Percentiles rank a stretch among this genome's conserved stretches.
Evolutionary conservation across 2,797 vertebrate genomes (phyloP).

Genomic region (Mycteria americana): DNA sequence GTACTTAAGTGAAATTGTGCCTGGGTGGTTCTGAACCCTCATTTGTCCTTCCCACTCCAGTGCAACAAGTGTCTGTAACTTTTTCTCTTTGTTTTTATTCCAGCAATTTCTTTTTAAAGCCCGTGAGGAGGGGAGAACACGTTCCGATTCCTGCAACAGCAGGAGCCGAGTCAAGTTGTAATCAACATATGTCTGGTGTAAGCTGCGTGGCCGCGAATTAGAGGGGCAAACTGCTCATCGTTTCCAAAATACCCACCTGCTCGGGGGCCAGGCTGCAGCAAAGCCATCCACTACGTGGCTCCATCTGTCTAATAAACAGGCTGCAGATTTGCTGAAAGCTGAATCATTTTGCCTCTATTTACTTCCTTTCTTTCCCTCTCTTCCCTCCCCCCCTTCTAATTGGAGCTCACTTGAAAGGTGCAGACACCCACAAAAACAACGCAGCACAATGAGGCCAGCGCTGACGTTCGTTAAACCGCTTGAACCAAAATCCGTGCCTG

Average conservation of each 20-base stretch:
- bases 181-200: slow-evolving; percentile 57
- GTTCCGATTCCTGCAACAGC: slow-evolving; percentile 41
- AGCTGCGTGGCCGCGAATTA: slow-evolving; percentile 4
- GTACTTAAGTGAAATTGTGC: slow-evolving; percentile 14
- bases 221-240: slow-evolving; percentile 32
- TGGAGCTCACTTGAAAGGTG: slow-evolving; percentile 47
- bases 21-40: neutral
- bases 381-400: slow-evolving; percentile 29
- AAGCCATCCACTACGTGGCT: slow-evolving; percentile 29
- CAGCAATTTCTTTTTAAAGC: neutral
- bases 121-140: neutral
- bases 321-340: slow-evolving; percentile 43
- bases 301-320: slow-evolving; percentile 65
- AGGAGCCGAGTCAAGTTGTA: slow-evolving; percentile 39
- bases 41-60: slow-evolving; percentile 24
- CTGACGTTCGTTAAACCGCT: slow-evolving; percentile 38
- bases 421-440: slow-evolving; percentile 46
- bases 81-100: slow-evolving; percentile 36
- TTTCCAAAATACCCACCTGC: slow-evolving; percentile 68
- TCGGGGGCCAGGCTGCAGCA: slow-evolving; percentile 43
- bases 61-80: slow-evolving; percentile 59
- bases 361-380: slow-evolving; percentile 15
- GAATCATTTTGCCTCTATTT: slow-evolving; percentile 51
- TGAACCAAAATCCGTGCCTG: neutral
- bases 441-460: slow-evolving; percentile 26